Percentiles rank a stretch among this genome's conserved stretches.
Conservation (phyloP, 2,113 vertebrate species). For the Meriones unguiculatus region DNA sequence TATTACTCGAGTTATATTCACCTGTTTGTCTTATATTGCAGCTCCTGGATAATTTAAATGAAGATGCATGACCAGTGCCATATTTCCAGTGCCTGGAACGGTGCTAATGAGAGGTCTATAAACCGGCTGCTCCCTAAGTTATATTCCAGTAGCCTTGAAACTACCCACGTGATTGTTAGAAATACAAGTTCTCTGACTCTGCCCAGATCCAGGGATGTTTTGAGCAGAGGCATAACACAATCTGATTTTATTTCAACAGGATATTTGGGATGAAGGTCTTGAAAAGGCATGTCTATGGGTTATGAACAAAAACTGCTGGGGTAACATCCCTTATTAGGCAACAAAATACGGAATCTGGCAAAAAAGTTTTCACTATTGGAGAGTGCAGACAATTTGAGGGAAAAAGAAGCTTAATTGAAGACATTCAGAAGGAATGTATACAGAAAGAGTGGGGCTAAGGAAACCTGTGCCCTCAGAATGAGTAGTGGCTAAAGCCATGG, state of each 20-base stretch:
- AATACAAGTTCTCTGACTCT: background rate
- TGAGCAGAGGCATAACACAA: background rate
- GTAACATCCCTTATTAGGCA: background rate
- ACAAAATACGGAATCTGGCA: background rate
- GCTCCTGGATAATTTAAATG: background rate
- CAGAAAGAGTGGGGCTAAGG: background rate
- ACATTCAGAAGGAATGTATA: background rate
- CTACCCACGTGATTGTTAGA: background rate
- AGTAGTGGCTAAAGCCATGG: background rate
- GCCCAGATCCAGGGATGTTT: background rate
- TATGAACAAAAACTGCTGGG: background rate
- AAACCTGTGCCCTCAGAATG: background rate
- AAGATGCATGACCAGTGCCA: background rate
- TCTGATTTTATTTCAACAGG: background rate
- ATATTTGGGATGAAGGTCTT: background rate
- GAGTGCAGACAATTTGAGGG: background rate
- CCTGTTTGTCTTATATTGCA: background rate
- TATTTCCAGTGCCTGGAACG: background rate
- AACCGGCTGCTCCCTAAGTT: background rate
- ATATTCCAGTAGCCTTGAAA: background rate
- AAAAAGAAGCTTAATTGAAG: background rate
- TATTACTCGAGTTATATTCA: constrained; percentile 14
- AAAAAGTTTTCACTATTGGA: background rate
- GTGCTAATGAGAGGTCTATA: background rate
- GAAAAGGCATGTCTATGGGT: background rate